Evolutionary conservation across 2,113 vertebrate species (phyloP), one percentile per base, ranked within the genome.

Genomic region (Jacana jacana): DNA sequence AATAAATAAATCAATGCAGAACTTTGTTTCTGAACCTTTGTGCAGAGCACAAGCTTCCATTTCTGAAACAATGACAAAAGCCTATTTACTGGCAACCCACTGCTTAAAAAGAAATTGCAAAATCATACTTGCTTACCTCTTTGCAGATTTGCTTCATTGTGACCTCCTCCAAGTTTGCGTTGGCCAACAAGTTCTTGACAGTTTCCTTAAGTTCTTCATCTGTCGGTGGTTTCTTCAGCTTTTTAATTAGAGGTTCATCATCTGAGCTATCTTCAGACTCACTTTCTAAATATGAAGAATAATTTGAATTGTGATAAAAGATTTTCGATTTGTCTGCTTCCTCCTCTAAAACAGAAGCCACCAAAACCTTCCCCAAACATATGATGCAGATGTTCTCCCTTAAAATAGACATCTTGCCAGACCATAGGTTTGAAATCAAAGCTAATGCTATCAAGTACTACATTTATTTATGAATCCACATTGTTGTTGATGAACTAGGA

Each of bases 131-230:
- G 28, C 83, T 93, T 97, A 99, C 99, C 98, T 98, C 98, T 98
- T 99, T 99, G 96, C 98, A 99, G 93, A 99, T 99, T 91, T 99
- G 98, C 86, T 99, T 99, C 99, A 99, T 99, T 85, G 99, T 99
- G 91, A 99, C 99, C 97, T 99, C 99, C 95, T 99, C 99, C 97
- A 99, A 97, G 95, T 99, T 98, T 70, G 98, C 99, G 92, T 98
- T 98, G 84, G 99, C 98, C 97, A 99, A 95, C 33, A 99, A 97
- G 44, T 97, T 98, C 96, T 98, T 98, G 58, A 99, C 98, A 14
- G 98, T 98, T 96, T 98, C 98, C 95, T 98, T 98, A 94, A 99
- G 95, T 81, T 99, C 98, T 89, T 99, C 98, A 95, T 99, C 98
- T 7, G 97, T 99, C 44, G 99, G 99, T 27, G 98, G 96, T 81